These are phyloP conservation scores for Pissodes strobi DNA, from an alignment of 1,140 invertebrate species.

Conservation along the genomic window DNA sequence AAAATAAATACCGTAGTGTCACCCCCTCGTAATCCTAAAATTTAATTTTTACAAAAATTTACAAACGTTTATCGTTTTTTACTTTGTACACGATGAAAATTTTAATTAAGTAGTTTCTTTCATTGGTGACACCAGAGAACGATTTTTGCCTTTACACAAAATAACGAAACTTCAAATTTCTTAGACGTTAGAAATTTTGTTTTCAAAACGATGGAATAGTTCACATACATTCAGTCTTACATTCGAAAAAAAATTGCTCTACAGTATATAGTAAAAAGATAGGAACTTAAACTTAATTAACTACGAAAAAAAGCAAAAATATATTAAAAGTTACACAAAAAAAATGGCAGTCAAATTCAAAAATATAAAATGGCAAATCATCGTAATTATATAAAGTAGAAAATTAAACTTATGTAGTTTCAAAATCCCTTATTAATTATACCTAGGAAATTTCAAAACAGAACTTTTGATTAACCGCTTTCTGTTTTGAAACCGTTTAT, in stretches of 20 bases:
- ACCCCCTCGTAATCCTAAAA: constrained; percentile 3
- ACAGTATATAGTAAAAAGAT: constrained; percentile 47
- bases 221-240: constrained; percentile 34
- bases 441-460: constrained; percentile 21
- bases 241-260: constrained; percentile 40
- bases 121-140: neutral
- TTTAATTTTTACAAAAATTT: constrained; percentile 28
- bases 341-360: constrained; percentile 52
- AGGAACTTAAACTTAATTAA: constrained; percentile 52
- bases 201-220: no score
- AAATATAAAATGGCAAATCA: constrained; percentile 49
- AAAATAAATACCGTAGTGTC: constrained; percentile 13
- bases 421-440: constrained; percentile 18
- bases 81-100: constrained; percentile 2
- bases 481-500: constrained; percentile 31
- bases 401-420: constrained; percentile 25
- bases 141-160: constrained; percentile 27
- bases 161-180: no score
- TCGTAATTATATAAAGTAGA: constrained; percentile 16
- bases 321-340: constrained; percentile 47
- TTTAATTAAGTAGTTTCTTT: constrained; percentile 6
- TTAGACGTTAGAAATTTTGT: no score
- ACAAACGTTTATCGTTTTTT: constrained; percentile 11
- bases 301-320: constrained; percentile 46
- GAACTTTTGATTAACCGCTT: neutral